A percentile compares a stretch with the other conserved stretches of the same genome.
phyloP scores from a whole-genome alignment of 2,113 vertebrate species.

The Callithrix jacchus region DNA sequence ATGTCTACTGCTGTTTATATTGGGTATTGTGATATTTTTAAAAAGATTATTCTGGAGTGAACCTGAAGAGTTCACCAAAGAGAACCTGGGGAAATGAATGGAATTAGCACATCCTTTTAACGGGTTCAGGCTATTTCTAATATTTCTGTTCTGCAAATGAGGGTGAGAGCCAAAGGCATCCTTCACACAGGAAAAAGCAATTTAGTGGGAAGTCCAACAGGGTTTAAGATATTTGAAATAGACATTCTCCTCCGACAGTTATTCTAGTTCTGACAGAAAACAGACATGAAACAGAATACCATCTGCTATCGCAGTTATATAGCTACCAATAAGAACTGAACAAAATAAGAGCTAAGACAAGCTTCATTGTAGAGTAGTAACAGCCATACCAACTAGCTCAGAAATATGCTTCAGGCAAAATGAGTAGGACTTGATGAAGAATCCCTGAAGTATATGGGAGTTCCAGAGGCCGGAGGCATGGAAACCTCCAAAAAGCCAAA shows the following conservation, averaged over 20 bases:
- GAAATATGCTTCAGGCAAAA: not conserved
- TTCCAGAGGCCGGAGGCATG: not conserved
- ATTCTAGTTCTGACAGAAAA: not conserved
- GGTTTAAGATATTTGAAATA: not conserved
- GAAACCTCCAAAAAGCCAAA: not conserved
- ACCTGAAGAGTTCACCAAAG: not conserved
- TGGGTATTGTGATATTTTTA: not conserved
- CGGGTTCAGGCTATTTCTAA: not conserved
- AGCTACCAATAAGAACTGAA: not conserved
- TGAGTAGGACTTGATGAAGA: not conserved
- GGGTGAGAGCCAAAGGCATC: not conserved
- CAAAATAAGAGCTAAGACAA: not conserved
- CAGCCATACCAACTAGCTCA: not conserved
- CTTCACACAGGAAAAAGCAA: not conserved
- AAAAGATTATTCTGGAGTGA: not conserved
- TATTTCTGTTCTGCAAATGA: not conserved
- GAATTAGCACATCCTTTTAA: not conserved
- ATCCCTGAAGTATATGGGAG: not conserved
- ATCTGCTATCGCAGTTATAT: not conserved
- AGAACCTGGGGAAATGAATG: not conserved
- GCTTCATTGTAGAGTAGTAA: not conserved
- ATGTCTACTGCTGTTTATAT: not conserved
- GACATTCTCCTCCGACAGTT: not conserved
- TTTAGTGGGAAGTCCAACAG: not conserved
- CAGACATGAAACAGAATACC: not conserved